phyloP scores from a whole-genome alignment of 2,797 vertebrate species.

The Xyrichtys novacula region DNA sequence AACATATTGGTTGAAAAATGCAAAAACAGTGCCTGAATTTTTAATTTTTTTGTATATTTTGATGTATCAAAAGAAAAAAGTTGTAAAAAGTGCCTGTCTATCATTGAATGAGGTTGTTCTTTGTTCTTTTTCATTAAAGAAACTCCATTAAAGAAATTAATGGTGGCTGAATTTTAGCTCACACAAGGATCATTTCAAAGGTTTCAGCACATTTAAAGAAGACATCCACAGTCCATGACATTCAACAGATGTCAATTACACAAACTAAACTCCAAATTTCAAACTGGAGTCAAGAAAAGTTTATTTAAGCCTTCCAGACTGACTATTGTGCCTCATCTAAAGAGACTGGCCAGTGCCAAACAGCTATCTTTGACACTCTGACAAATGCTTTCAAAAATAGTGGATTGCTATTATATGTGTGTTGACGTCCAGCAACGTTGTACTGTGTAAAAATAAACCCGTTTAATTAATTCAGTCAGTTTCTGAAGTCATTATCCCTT shows the following conservation, averaged over 20 bases:
- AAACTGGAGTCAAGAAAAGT: not conserved
- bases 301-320: not conserved
- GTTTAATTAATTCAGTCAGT: not conserved
- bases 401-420: not conserved
- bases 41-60: constrained; percentile 13
- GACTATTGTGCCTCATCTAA: not conserved
- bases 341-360: not conserved
- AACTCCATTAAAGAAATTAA: too few species aligned
- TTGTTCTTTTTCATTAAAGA: constrained; percentile 9
- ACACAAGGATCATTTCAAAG: constrained; percentile 6
- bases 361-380: not conserved
- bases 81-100: constrained; percentile 19
- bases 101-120: too few species aligned
- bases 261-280: not conserved
- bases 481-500: not conserved
- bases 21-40: not conserved
- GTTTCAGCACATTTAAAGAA: not conserved
- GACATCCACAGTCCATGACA: not conserved
- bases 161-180: not conserved
- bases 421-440: not conserved
- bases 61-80: constrained; percentile 4
- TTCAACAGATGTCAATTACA: not conserved
- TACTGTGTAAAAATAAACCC: not conserved
- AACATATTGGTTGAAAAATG: constrained; percentile 1
- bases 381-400: not conserved